Percentiles rank a stretch among this genome's conserved stretches.
Conservation (phyloP, 2,797 vertebrate species). For the Cirrhinus mrigala region DNA sequence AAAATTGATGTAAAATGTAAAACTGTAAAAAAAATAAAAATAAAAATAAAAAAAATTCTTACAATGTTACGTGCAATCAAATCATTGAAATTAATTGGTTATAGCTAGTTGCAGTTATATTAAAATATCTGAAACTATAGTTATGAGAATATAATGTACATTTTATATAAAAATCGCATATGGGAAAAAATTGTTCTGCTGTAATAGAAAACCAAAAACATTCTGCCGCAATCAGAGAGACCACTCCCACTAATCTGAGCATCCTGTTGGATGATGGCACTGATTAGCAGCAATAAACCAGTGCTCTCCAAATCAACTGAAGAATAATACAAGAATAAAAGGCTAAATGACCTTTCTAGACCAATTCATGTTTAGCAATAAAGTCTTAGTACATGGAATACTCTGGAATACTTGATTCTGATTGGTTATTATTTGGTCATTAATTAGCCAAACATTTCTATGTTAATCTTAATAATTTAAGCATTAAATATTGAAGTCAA, state of each 20-base stretch:
- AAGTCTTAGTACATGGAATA: not conserved
- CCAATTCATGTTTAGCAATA: not conserved
- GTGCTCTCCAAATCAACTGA: constrained; percentile 25
- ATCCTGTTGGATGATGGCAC: not conserved
- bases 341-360: not conserved
- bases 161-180: not conserved
- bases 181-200: not conserved
- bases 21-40: too few relatives aligned
- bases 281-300: constrained; percentile 46
- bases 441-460: too few relatives aligned
- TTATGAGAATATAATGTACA: not conserved
- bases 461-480: not conserved
- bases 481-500: not conserved
- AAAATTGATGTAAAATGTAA: too few relatives aligned
- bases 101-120: not conserved
- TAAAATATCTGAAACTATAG: not conserved
- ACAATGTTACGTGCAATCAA: not conserved
- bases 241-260: not conserved
- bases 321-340: not conserved
- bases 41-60: not conserved
- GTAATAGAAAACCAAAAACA: not conserved
- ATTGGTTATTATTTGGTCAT: not conserved
- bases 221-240: not conserved
- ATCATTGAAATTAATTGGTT: not conserved
- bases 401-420: not conserved